Evolutionary conservation across 2,888 invertebrate species (phyloP).

Genomic region (Rotaria socialis): DNA sequence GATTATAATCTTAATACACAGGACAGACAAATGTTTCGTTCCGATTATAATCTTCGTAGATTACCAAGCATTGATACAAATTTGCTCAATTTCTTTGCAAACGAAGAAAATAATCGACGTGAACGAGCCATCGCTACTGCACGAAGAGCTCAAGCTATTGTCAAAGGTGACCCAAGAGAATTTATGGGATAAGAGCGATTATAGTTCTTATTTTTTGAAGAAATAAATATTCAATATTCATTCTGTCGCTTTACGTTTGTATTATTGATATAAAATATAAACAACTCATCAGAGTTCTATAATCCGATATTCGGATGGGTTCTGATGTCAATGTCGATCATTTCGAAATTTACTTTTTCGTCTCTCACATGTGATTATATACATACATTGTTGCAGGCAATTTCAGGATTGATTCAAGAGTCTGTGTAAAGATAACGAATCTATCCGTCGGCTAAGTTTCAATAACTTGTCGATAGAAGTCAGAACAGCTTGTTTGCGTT

Average conservation of each 20-base stretch:
- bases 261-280: no score
- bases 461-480: no score
- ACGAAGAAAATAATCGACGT: neutral
- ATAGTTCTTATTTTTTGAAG: neutral
- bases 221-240: neutral
- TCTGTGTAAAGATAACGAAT: no score
- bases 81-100: neutral
- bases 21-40: neutral
- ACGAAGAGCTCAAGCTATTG: neutral
- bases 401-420: no score
- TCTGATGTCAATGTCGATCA: no score
- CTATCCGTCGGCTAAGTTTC: no score
- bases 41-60: neutral
- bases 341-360: no score
- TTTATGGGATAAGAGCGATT: neutral
- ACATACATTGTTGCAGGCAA: no score
- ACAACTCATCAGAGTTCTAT: no score
- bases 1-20: neutral
- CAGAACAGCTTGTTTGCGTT: no score
- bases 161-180: conserved; percentile 23
- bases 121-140: neutral
- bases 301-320: no score
- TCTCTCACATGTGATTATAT: no score
- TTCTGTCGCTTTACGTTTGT: neutral
- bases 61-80: neutral